Conservation (phyloP, 2,888 invertebrate genomes). For the Chaetoderma sp. region DNA sequence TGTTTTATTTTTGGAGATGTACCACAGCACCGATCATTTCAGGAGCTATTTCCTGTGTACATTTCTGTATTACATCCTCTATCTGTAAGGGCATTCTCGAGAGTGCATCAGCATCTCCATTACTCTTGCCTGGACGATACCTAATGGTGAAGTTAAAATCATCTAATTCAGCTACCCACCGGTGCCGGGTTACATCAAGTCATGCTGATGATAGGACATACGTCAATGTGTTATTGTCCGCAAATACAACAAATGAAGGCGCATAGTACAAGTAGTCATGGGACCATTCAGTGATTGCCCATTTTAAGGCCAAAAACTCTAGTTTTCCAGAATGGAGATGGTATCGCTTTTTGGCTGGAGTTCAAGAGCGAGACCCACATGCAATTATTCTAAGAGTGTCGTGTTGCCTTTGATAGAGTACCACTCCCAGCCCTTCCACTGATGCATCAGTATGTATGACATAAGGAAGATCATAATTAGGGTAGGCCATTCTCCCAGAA, state of each 20-base stretch:
- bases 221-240: conserved; percentile 21
- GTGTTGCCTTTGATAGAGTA: conserved; percentile 25
- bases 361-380: conserved; percentile 9
- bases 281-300: conserved; percentile 26
- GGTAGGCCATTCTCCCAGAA: conserved; percentile 21
- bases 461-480: conserved; percentile 23
- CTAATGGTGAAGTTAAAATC: conserved; percentile 13
- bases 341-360: conserved; percentile 14
- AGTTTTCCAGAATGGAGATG: conserved; percentile 9
- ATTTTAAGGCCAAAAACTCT: conserved; percentile 25
- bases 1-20: not conserved
- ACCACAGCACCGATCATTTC: not conserved
- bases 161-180: conserved; percentile 20
- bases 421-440: conserved; percentile 24
- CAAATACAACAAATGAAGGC: not conserved
- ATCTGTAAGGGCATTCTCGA: conserved; percentile 9
- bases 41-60: not conserved
- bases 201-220: conserved; percentile 21
- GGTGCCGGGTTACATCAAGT: conserved; percentile 21
- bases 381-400: conserved; percentile 11
- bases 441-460: conserved; percentile 25
- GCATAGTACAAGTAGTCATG: conserved; percentile 15
- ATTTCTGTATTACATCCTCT: not conserved
- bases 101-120: conserved; percentile 20
- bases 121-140: conserved; percentile 12